A percentile compares a stretch with the other conserved stretches of the same genome.
phyloP scores from a whole-genome alignment of 1,140 invertebrate species.

The Drosophila takahashii region DNA sequence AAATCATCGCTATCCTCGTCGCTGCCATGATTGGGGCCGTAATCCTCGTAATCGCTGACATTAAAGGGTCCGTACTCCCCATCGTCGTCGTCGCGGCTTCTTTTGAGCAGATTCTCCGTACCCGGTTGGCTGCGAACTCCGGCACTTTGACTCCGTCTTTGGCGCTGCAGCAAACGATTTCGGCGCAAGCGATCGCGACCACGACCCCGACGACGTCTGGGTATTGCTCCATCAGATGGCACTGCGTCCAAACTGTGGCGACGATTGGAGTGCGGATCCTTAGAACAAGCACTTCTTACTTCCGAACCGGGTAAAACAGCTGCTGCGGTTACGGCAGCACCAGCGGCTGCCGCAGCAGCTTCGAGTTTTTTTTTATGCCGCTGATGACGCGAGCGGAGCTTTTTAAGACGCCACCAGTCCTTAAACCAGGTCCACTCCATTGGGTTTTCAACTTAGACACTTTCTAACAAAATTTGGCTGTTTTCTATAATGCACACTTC shows the following conservation, averaged over 20 bases:
- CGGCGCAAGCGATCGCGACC: constrained; percentile 34
- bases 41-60: constrained; percentile 59
- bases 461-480: not conserved
- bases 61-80: constrained; percentile 73
- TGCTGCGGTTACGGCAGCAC: constrained; percentile 10
- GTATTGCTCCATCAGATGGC: not conserved
- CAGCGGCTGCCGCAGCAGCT: constrained; percentile 75
- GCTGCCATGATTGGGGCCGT: constrained; percentile 49
- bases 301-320: constrained; percentile 1
- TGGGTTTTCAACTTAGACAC: not conserved
- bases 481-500: no score
- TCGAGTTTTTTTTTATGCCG: constrained; percentile 85
- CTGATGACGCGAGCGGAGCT: constrained; percentile 86
- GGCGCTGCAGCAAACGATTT: constrained; percentile 42
- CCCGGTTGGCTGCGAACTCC: constrained; percentile 11
- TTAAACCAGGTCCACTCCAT: constrained; percentile 92
- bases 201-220: constrained; percentile 11
- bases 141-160: constrained; percentile 39
- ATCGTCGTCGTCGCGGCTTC: constrained; percentile 20
- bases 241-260: constrained; percentile 24
- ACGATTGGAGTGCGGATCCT: constrained; percentile 2
- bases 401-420: constrained; percentile 91
- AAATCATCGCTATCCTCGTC: constrained; percentile 85
- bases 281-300: not conserved
- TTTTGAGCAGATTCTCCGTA: not conserved